Base-by-base conservation (phyloP, 2,888 invertebrate species). In the Drosophila pegasa region DNA sequence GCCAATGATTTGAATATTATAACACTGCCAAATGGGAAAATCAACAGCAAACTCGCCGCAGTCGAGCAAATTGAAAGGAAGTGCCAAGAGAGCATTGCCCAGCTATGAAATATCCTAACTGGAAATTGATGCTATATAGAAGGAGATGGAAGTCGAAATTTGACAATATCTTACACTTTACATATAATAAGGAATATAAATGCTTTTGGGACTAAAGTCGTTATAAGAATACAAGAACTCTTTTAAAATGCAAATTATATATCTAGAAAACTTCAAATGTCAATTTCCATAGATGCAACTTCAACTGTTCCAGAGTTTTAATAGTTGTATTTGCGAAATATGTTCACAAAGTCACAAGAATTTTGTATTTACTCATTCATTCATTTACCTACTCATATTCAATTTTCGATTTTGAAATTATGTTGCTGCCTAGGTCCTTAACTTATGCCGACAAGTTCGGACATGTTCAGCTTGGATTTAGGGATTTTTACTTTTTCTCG, bases 1-100 rank as follows among this genome's bases (percentile, higher is more conserved):
- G n/a, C 37, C 50, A 45, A 52, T 56, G 51, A 73, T 73, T 73
- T 75, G 75, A 75, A 76, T 73, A 60, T 57, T 55, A 47, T 51
- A 71, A 38, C 40, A 75, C 31, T 51, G 41, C 29, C 63, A 25
- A 50, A 59, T 58, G 20, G 51, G 27, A 51, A 62, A 75, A 64
- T 70, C 76, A 75, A 70, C 57, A 71, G 40, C 6, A 16, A 45
- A 18, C 18, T 27, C 25, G 40, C 31, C 31, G 2, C 18, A 38
- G n/a, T 18, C 14, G n/a, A 37, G n/a, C 45, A 58, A 37, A 20
- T 47, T 35, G 56, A 33, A 48, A 57, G 10, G 25, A 25, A 16
- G n/a, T 10, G 2, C 2, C 1, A 20, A 9, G 9, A 4, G n/a
- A 8, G 16, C 14, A 14, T 7, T 27, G 18, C 18, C 3, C 12